These are phyloP conservation scores for Clarias pachynema DNA, from an alignment of 2,797 vertebrate species.

Conservation along the genomic window DNA sequence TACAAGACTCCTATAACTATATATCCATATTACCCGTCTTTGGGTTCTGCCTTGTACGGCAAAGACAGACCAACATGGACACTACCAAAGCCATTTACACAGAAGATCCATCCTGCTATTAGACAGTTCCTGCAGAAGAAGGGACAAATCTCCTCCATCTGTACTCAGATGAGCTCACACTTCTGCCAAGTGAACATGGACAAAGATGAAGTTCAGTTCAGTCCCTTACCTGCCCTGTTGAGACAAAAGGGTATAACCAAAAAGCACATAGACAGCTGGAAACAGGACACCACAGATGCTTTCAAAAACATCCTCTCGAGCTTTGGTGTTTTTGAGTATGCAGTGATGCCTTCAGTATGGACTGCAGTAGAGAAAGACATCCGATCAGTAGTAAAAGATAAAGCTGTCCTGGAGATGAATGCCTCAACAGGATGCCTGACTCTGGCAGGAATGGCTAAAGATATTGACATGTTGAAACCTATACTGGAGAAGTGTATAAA, in stretches of 20 bases:
- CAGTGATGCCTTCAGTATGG: constrained; percentile 66
- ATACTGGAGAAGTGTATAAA: constrained; percentile 66
- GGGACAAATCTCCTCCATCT: constrained; percentile 65
- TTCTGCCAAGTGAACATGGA: constrained; percentile 75
- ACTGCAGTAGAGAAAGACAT: constrained; percentile 65
- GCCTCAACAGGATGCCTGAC: constrained; percentile 57
- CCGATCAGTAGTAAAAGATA: constrained; percentile 48
- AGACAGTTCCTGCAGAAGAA: constrained; percentile 74
- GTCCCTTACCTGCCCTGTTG: constrained; percentile 70
- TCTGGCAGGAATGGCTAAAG: constrained; percentile 72
- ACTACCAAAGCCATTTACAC: constrained; percentile 74
- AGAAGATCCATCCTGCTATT: constrained; percentile 68
- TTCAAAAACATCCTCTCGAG: constrained; percentile 71
- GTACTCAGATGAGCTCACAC: constrained; percentile 68
- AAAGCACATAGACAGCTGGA: constrained; percentile 74
- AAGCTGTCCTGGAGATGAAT: constrained; percentile 64
- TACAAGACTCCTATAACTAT: constrained; percentile 67
- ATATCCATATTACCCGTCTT: constrained; percentile 76
- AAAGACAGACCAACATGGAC: constrained; percentile 75
- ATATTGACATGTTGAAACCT: constrained; percentile 61
- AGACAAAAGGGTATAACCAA: constrained; percentile 64
- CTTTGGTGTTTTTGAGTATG: constrained; percentile 66
- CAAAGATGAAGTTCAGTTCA: constrained; percentile 65
- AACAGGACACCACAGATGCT: constrained; percentile 24
- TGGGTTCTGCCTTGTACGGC: constrained; percentile 80